Base-by-base conservation (phyloP, 30 jellyfish, hydroid and myxozoan genomes). In the Aurelia sp. region DNA sequence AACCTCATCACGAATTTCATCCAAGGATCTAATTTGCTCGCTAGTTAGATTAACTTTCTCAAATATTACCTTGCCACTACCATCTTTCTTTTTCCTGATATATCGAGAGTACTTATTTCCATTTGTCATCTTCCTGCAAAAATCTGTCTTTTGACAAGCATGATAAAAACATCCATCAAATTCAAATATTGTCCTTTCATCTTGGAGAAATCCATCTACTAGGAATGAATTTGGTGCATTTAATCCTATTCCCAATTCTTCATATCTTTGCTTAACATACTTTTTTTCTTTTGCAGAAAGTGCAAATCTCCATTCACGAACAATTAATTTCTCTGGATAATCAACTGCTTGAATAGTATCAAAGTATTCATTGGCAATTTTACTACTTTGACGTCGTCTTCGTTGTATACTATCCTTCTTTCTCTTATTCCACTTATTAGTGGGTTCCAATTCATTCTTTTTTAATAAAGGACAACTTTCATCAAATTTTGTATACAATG, bases 91-190 rank as follows among this genome's bases (percentile, higher is more conserved):
- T 4, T 2, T 30, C 0, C 0, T 27, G 0, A 8, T 1, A 21
- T 18, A 11, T 30, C 21, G 47, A 0, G 30, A 3, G 3, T 4
- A 19, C 33, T 18, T 10, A 2, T 23, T 20, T 10, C 2, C 4
- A 0, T 2, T 18, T 0, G 79, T 30, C 11, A 37, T 17, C 0
- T 33, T 4, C 16, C 20, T 48, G 41, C 22, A 70, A 35, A 37
- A 3, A 3, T 35, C 15, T 0, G 27, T 21, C 11, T 52, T 13
- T 4, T 4, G 3, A 20, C 87, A 76, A 4, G 70, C 65, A 6
- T 76, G 87, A 55, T 60, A 76, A 20, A 61, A 76, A 23, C 87
- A 60, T 3, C 87, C 87, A 55, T 76, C 65, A 44, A 13, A 59
- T 13, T 76, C 87, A 1, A 76, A 12, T 3, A 55, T 57, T 6